Percentiles rank a stretch among this genome's conserved stretches.
These are phyloP conservation scores for Petaurus breviceps DNA, from an alignment of 2,113 vertebrate species.

Conservation along the genomic window DNA sequence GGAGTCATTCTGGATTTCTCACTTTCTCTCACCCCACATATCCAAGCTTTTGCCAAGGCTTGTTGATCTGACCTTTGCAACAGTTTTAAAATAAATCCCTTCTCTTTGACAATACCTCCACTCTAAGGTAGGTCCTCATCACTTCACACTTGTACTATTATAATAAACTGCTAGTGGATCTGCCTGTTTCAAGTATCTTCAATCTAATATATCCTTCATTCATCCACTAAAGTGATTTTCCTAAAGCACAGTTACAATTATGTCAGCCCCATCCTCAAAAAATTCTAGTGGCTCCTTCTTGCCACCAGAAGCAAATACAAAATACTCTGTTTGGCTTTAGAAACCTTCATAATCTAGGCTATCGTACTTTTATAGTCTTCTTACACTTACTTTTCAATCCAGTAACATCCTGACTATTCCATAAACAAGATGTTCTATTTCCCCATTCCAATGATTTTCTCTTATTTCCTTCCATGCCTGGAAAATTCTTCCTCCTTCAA, in stretches of 20 bases:
- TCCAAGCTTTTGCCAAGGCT: not conserved
- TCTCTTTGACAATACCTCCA: not conserved
- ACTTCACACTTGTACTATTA: not conserved
- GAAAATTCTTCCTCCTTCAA: no score
- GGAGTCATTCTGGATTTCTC: not conserved
- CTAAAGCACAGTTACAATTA: not conserved
- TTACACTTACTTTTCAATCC: no score
- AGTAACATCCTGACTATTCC: no score
- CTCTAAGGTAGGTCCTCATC: not conserved
- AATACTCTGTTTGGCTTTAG: no score
- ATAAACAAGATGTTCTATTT: no score
- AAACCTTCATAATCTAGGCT: no score
- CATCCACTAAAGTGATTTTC: not conserved
- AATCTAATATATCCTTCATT: not conserved
- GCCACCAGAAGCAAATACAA: no score
- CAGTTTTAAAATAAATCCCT: not conserved
- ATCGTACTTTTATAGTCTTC: no score
- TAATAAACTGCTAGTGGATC: not conserved
- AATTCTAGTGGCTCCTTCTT: no score
- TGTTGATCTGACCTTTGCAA: not conserved
- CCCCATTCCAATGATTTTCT: no score
- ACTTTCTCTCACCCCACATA: not conserved
- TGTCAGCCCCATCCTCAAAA: not conserved
- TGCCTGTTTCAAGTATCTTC: not conserved
- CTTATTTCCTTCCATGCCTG: no score